Evolutionary conservation across 2,888 invertebrate species (phyloP).

Genomic region (Oxytorus armatus): DNA sequence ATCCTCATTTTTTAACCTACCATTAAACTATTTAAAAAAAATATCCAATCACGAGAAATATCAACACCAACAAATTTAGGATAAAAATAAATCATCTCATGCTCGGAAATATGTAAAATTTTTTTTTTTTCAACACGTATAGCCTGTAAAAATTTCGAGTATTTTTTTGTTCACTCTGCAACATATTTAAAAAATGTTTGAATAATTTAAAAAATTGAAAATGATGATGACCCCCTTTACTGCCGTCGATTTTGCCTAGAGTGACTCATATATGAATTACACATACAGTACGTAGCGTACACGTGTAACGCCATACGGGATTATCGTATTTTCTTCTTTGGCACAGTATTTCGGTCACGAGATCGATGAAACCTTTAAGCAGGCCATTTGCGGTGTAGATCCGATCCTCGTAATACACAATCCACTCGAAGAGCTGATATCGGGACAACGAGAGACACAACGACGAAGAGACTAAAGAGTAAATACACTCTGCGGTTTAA

Average conservation of each 20-base stretch:
- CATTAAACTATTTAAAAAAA: too few relatives aligned
- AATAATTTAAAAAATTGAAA: background rate
- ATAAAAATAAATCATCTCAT: too few relatives aligned
- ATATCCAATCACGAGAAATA: too few relatives aligned
- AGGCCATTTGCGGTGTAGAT: constrained; percentile 41
- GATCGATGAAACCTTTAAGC: constrained; percentile 70
- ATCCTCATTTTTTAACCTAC: too few relatives aligned
- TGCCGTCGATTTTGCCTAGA: background rate
- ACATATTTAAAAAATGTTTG: background rate
- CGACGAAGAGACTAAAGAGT: constrained; percentile 43
- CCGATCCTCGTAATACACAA: constrained; percentile 42
- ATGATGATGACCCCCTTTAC: background rate
- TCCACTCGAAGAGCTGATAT: constrained; percentile 42
- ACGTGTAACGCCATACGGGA: constrained; percentile 1
- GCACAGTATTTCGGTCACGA: constrained; percentile 60
- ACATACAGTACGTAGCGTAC: background rate
- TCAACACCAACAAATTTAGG: too few relatives aligned
- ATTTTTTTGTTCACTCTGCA: background rate
- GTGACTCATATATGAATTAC: background rate
- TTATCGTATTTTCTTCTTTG: constrained; percentile 18
- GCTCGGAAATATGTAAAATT: too few relatives aligned
- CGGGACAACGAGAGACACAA: constrained; percentile 3
- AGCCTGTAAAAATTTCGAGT: too few relatives aligned
- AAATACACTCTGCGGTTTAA: constrained; percentile 30
- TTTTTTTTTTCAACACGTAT: too few relatives aligned